Conservation (phyloP, 23 tunicate species). For the Botrylloides violaceus region DNA sequence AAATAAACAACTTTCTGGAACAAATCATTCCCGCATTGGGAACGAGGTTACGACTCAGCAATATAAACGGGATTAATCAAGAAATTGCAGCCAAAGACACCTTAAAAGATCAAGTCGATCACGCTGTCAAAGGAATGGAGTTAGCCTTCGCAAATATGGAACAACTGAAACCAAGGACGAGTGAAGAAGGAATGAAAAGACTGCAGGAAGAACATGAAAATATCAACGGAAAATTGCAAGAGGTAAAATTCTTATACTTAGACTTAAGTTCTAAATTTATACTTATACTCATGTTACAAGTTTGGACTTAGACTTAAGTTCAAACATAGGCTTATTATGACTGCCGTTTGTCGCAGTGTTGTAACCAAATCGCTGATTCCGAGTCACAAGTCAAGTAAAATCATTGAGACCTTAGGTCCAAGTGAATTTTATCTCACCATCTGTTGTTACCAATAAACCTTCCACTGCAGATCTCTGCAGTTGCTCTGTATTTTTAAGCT, state of each 20-base stretch:
- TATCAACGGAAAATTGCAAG: slow-evolving; percentile 13
- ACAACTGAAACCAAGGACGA: slow-evolving; percentile 8
- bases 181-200: slow-evolving; percentile 24
- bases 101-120: slow-evolving; percentile 20
- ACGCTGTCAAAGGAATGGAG: slow-evolving; percentile 28
- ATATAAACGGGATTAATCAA: slow-evolving; percentile 59
- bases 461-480: too few species aligned
- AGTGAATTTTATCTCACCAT: too few species aligned
- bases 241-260: slow-evolving; percentile 7
- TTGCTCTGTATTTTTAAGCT: background rate
- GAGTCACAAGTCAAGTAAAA: too few species aligned
- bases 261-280: background rate
- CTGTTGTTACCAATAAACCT: too few species aligned
- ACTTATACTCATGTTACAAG: too few species aligned
- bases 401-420: too few species aligned
- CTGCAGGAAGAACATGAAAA: slow-evolving; percentile 24
- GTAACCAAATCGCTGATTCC: too few species aligned
- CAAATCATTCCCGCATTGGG: slow-evolving; percentile 29
- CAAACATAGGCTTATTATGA: too few species aligned
- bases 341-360: too few species aligned
- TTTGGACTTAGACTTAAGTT: too few species aligned
- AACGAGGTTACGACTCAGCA: slow-evolving; percentile 60
- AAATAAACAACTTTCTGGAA: slow-evolving; percentile 23
- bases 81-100: slow-evolving; percentile 32
- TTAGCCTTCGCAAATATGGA: slow-evolving; percentile 4